phyloP scores from a whole-genome alignment of 2,888 invertebrate genomes.

The Clistopyga incitator region DNA sequence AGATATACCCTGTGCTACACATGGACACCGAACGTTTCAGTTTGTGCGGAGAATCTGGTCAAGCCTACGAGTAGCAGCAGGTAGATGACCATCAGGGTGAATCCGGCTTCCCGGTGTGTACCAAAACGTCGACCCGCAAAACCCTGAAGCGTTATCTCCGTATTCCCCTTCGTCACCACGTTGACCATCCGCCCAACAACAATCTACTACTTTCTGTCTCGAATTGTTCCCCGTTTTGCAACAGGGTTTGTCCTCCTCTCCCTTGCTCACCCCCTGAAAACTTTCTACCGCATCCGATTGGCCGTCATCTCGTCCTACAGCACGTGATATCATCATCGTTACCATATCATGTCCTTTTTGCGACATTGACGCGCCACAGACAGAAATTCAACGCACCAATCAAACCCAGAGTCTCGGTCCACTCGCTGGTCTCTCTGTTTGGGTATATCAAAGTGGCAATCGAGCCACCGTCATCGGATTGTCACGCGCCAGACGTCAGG shows the following conservation, averaged over 20 bases:
- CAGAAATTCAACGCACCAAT: conserved; percentile 64
- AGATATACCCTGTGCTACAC: conserved; percentile 30
- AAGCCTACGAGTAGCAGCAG: conserved; percentile 53
- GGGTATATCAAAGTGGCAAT: conserved; percentile 64
- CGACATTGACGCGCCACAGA: conserved; percentile 59
- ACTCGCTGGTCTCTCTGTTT: neutral
- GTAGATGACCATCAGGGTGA: conserved; percentile 48
- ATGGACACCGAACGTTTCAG: conserved; percentile 18
- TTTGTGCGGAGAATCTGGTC: conserved; percentile 41
- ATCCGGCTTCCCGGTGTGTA: conserved; percentile 41
- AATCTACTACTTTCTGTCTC: conserved; percentile 31
- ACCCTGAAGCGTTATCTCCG: conserved; percentile 51
- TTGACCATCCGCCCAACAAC: conserved; percentile 14
- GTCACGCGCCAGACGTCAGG: conserved; percentile 34
- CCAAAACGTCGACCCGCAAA: conserved; percentile 63
- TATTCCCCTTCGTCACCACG: neutral
- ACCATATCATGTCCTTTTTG: conserved; percentile 71
- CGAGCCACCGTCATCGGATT: conserved; percentile 47
- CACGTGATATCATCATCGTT: conserved; percentile 76
- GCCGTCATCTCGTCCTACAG: conserved; percentile 57
- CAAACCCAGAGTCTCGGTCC: conserved; percentile 20
- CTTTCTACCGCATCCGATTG: conserved; percentile 37
- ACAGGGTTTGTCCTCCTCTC: conserved; percentile 57
- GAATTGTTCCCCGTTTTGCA: conserved; percentile 37
- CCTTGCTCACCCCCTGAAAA: conserved; percentile 68